Conservation (phyloP, 2,113 vertebrate species). For the Charadrius vociferus region DNA sequence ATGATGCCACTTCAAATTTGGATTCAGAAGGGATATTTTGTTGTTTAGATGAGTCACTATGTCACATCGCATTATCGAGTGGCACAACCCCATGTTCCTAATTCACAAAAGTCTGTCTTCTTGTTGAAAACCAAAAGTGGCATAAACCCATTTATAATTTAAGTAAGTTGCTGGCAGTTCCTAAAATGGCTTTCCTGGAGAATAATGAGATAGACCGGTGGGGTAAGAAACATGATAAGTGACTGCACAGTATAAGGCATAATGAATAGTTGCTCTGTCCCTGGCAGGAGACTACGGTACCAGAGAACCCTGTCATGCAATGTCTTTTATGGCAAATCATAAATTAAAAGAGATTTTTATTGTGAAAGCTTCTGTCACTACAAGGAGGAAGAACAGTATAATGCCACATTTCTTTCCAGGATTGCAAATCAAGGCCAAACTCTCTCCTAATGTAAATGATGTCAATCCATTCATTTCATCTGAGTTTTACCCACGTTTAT, state of each 20-base stretch:
- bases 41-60: neutral
- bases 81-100: neutral
- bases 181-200: conserved; percentile 18
- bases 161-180: conserved; percentile 26
- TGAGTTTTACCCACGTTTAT: neutral
- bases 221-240: conserved; percentile 29
- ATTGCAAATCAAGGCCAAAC: conserved; percentile 1
- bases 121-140: conserved; percentile 38
- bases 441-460: neutral
- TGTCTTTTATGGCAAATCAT: conserved; percentile 21
- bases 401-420: neutral
- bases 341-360: conserved; percentile 53
- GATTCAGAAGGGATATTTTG: neutral
- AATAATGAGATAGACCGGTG: conserved; percentile 6
- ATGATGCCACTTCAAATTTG: conserved; percentile 12
- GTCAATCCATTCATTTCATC: neutral
- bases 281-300: neutral
- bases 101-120: neutral
- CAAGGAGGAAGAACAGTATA: neutral
- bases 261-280: conserved; percentile 44
- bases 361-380: conserved; percentile 23
- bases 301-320: conserved; percentile 13
- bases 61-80: neutral
- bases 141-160: conserved; percentile 47
- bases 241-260: neutral